Evolutionary conservation across 2,797 vertebrate genomes (phyloP).

Genomic region (Emys orbicularis): DNA sequence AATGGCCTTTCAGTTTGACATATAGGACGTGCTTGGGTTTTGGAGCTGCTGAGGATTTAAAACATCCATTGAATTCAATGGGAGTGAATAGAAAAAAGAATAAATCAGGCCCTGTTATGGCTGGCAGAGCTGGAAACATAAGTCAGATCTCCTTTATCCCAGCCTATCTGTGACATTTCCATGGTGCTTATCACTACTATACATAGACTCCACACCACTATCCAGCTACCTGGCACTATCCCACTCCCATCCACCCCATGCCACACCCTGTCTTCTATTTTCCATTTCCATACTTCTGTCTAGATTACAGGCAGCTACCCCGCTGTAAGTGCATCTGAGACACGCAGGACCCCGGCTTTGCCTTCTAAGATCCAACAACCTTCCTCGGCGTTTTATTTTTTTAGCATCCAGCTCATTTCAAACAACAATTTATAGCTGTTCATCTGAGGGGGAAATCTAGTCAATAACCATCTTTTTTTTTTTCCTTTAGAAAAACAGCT

Average conservation of each 20-base stretch:
- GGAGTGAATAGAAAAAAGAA: neutral
- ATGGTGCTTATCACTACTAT: neutral
- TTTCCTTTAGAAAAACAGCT: accelerated
- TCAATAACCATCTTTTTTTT: neutral
- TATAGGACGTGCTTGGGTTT: neutral
- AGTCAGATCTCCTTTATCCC: neutral
- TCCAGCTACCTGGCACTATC: neutral
- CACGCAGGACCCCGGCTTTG: neutral
- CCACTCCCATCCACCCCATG: neutral
- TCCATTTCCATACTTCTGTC: accelerated
- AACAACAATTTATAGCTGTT: neutral
- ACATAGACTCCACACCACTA: neutral
- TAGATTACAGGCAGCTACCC: neutral
- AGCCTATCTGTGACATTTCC: neutral
- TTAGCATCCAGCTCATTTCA: neutral
- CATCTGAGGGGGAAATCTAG: accelerated
- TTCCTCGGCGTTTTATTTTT: neutral
- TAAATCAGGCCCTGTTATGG: neutral
- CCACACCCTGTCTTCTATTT: neutral
- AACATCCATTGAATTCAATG: neutral
- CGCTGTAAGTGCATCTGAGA: neutral
- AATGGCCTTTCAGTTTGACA: neutral
- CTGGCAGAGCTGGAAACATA: neutral
- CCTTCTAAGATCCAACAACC: neutral
- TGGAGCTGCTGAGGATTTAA: neutral